Conservation (phyloP, 1,140 invertebrate species). For the Saccostrea echinata region DNA sequence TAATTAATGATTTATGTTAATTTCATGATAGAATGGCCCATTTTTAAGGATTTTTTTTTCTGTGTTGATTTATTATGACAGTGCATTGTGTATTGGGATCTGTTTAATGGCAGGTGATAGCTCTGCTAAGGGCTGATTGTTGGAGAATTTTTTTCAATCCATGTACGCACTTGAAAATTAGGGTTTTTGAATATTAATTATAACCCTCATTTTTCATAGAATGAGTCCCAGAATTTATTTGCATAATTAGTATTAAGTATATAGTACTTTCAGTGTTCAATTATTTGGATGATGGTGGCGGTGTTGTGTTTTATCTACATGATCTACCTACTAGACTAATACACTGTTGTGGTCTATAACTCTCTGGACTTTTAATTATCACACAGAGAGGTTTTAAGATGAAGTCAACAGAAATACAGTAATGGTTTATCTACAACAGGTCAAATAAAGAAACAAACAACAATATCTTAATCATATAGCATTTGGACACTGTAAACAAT, state of each 20-base stretch:
- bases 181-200: slow-evolving; percentile 11
- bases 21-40: neutral
- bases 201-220: neutral
- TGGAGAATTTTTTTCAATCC: neutral
- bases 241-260: neutral
- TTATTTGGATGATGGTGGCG: too few species aligned
- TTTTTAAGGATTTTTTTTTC: neutral
- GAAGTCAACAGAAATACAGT: too few species aligned
- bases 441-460: too few species aligned
- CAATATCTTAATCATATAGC: neutral
- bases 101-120: neutral
- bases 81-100: neutral
- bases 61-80: neutral
- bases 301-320: too few species aligned
- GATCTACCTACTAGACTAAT: too few species aligned
- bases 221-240: slow-evolving; percentile 20
- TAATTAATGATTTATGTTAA: too few species aligned
- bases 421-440: too few species aligned
- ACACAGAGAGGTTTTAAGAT: too few species aligned
- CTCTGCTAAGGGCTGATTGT: neutral
- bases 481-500: neutral
- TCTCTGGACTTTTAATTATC: too few species aligned
- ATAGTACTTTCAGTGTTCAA: too few species aligned
- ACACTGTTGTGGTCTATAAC: too few species aligned
- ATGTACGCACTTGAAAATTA: slow-evolving; percentile 7